Conservation (phyloP, 2,113 vertebrate genomes). For the Elephantulus edwardii region DNA sequence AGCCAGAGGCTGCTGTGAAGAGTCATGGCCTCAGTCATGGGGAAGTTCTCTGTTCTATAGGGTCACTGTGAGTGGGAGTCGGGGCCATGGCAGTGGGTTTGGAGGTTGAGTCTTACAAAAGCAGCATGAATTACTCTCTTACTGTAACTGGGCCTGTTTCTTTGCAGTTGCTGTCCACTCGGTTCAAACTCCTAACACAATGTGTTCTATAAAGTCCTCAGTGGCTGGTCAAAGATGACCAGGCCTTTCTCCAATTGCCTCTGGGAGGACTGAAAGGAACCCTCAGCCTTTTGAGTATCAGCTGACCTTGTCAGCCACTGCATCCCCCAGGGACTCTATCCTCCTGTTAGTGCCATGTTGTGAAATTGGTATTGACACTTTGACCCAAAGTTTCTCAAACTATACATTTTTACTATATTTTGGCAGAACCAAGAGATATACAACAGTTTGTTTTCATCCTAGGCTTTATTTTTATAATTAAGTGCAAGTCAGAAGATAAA, state of each 20-base stretch:
- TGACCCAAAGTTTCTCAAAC: background rate
- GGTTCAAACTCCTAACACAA: background rate
- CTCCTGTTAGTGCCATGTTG: background rate
- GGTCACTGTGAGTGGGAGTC: too few species aligned
- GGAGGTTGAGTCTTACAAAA: background rate
- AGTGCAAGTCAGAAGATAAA: background rate
- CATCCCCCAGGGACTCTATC: background rate
- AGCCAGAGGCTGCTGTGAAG: too few species aligned
- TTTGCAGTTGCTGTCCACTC: background rate
- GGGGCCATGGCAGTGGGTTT: too few species aligned
- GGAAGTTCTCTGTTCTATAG: too few species aligned
- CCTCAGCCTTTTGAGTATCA: background rate
- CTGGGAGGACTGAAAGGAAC: background rate
- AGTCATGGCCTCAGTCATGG: too few species aligned
- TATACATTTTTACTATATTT: background rate
- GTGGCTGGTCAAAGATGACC: background rate
- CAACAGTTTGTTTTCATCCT: constrained; percentile 31
- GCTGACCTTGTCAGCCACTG: background rate
- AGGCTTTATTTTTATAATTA: constrained; percentile 31
- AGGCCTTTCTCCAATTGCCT: background rate
- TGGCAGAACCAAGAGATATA: background rate
- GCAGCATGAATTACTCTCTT: background rate
- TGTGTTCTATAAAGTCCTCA: background rate
- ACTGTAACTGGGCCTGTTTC: background rate
- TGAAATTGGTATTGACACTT: background rate